Percentiles rank a stretch among this genome's conserved stretches.
phyloP scores from a whole-genome alignment of 2,888 invertebrate species.

The Stenodema calcarata region DNA sequence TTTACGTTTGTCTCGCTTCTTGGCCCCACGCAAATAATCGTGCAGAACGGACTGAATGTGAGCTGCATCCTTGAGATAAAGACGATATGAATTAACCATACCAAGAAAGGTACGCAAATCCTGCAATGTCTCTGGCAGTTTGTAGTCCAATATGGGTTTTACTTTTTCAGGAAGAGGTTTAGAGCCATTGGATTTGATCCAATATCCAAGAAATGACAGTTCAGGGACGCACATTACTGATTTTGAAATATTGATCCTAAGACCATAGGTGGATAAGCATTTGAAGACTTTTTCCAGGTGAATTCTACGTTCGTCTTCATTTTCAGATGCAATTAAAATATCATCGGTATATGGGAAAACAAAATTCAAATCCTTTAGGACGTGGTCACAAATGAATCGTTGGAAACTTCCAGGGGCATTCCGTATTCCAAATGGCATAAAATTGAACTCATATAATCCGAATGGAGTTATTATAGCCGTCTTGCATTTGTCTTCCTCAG shows the following conservation, averaged over 20 bases:
- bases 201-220: conserved; percentile 58
- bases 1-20: conserved; percentile 56
- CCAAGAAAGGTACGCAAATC: conserved; percentile 52
- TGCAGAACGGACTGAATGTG: conserved; percentile 38
- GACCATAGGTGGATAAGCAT: conserved; percentile 56
- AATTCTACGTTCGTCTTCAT: conserved; percentile 54
- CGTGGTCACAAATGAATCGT: conserved; percentile 56
- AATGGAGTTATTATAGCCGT: conserved; percentile 57
- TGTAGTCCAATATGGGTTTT: conserved; percentile 57
- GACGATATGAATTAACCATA: conserved; percentile 53
- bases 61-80: conserved; percentile 45
- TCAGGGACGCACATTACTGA: conserved; percentile 58
- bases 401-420: conserved; percentile 58
- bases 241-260: conserved; percentile 59
- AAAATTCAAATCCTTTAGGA: conserved; percentile 54
- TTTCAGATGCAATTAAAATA: conserved; percentile 54
- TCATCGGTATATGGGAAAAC: conserved; percentile 57
- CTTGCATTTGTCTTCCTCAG: conserved; percentile 10
- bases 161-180: conserved; percentile 59
- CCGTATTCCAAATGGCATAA: conserved; percentile 55
- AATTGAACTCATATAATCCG: conserved; percentile 56
- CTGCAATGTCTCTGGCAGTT: conserved; percentile 47
- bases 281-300: conserved; percentile 54
- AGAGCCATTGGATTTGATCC: conserved; percentile 57
- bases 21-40: background rate